Percentiles rank a stretch among this genome's conserved stretches.
These are phyloP conservation scores for Hyperoodon ampullatus DNA, from an alignment of 2,113 vertebrate genomes.

Conservation along the genomic window DNA sequence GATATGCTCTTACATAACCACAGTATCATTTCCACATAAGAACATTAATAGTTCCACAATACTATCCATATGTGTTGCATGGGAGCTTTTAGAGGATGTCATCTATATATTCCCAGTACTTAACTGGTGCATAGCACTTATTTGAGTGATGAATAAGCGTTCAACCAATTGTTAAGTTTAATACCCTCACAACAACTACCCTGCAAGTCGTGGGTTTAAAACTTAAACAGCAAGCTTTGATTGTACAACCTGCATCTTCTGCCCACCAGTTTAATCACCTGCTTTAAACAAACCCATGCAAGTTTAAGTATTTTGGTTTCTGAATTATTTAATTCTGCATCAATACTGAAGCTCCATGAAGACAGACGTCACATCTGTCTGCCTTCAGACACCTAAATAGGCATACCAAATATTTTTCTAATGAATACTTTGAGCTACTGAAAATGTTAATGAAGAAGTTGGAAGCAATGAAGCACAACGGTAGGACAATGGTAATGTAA, in stretches of 20 bases:
- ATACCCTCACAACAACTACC: neutral
- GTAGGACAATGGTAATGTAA: neutral
- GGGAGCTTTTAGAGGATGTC: neutral
- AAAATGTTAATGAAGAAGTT: neutral
- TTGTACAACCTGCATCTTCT: neutral
- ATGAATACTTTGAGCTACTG: neutral
- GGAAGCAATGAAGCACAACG: neutral
- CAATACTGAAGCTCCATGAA: neutral
- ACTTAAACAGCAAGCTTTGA: neutral
- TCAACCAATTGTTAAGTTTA: neutral
- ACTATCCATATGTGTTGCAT: neutral
- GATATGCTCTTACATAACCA: neutral
- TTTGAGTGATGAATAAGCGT: neutral
- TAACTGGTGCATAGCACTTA: neutral
- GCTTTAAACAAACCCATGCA: neutral
- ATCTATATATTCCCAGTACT: neutral
- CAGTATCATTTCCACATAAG: neutral
- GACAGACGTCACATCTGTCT: neutral
- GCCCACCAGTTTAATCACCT: neutral
- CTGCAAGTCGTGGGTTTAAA: neutral
- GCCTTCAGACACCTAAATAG: neutral
- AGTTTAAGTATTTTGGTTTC: neutral
- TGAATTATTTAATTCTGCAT: constrained; percentile 4
- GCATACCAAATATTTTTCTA: neutral
- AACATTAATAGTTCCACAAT: neutral